Base-by-base conservation (phyloP, 2,113 vertebrate genomes). In the Tragelaphus strepsiceros region DNA sequence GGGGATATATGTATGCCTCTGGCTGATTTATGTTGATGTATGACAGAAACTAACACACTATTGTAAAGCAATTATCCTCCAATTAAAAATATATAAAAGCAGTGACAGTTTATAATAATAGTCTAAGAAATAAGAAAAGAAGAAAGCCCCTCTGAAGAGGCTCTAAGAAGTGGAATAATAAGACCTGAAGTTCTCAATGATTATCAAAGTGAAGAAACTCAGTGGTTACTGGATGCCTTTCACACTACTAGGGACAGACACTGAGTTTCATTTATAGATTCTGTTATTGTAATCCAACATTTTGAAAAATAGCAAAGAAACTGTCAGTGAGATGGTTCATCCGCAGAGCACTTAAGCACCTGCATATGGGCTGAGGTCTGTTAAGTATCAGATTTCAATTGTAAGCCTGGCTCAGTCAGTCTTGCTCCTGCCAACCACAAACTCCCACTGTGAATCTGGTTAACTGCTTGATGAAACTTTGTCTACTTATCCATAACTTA, bases 311-410 rank as follows among this genome's bases (percentile, higher is more conserved):
- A 43, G 11, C 30, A 19, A 32, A 56, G 30, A 83, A 88, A 53
- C 10, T 43, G 15, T 30, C 49, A 81, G 32, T 19, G 22, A 85
- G 8, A 14, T n/a, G 7, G 7, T 59, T n/a, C 49, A 46, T n/a
- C 16, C 10, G 35, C 10, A 22, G 30, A n/a, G 2, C 16, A 35
- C 28, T 39, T 8, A 39, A 16, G 2, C 5, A 43, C 6, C 6
- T 22, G 12, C 32, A 30, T 46, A 22, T n/a, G 4, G 16, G 19
- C 11, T 2, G 0, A 1, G 3, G 30, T 4, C 39, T 5, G 22
- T 21, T 6, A 16, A 32, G 14, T 12, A 12, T 32, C 10, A 78
- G 58, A 13, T 19, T 28, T 74, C 26, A 24, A 32, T 24, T 5
- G 1, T n/a, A 32, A 54, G 2, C 6, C 16, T 21, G 6, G 19